Percentiles rank a stretch among this genome's conserved stretches.
Evolutionary conservation across 2,888 invertebrate species (phyloP).

Genomic region (Acanthoscelides obtectus): DNA sequence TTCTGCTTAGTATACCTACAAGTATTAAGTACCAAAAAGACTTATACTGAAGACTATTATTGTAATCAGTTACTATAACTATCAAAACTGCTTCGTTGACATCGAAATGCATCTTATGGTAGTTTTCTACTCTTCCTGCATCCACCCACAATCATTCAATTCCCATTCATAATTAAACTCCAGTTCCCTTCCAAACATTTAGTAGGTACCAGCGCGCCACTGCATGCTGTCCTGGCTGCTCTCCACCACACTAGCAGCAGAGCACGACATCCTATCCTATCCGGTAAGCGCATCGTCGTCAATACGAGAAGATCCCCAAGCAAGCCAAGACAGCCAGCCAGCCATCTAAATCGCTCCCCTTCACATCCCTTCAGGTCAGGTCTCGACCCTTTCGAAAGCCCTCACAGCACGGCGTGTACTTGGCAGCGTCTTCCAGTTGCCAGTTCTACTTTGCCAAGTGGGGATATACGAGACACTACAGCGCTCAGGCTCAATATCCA

Average conservation of each 20-base stretch:
- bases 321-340: not conserved
- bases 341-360: not conserved
- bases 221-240: not conserved
- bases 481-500: not conserved
- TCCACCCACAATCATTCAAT: not conserved
- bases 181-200: too few species aligned
- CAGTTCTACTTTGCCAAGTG: conserved; percentile 19
- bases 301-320: not conserved
- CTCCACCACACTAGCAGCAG: not conserved
- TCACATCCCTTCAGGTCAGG: not conserved
- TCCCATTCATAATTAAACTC: too few species aligned
- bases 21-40: too few species aligned
- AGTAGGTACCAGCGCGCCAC: not conserved
- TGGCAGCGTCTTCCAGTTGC: conserved; percentile 18
- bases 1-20: too few species aligned
- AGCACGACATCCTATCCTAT: too few species aligned
- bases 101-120: too few species aligned
- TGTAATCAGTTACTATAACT: too few species aligned
- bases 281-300: not conserved
- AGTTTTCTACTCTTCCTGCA: too few species aligned
- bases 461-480: conserved; percentile 12
- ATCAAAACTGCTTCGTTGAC: too few species aligned
- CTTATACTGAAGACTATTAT: too few species aligned
- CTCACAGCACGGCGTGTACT: conserved; percentile 17
- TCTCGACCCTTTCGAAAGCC: not conserved